Base-by-base conservation (phyloP, 1,140 invertebrate genomes). In the Dendroctonus ponderosae region DNA sequence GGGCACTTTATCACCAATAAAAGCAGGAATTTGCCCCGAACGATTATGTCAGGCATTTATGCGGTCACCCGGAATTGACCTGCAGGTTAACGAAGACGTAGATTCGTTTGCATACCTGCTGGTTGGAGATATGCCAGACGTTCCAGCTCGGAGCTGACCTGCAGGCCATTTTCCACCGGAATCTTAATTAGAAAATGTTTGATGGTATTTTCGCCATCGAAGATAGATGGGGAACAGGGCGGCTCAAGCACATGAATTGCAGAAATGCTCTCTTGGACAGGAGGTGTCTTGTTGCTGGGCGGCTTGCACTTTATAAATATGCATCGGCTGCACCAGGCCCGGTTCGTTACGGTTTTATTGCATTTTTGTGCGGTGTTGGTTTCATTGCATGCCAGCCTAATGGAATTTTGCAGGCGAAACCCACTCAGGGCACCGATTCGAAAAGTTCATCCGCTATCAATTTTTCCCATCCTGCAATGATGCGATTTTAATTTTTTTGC, bases 271-370 rank as follows among this genome's bases (percentile, higher is more conserved):
- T 57, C 40, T 12, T 51, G 12, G 12, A 43, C 54, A 57, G 54
- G 39, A 39, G 40, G 54, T n/a, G 54, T 43, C 54, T 57, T 57
- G 54, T 57, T 15, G 39, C 41, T 43, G 54, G 54, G 54, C 54
- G 54, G 54, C 54, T 42, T 57, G 44, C 54, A 57, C 44, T 57
- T 43, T 57, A 57, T 57, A 57, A 57, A 57, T 57, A 57, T 57
- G 11, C 41, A 57, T 57, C 41, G 54, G 54, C 38, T 57, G 11
- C 11, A 11, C 37, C 12, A 15, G 7, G 5, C 52, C 12, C 15
- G 52, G 37, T 37, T n/a, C 8, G 49, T n/a, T 51, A n/a, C 7
- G 7, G 14, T 15, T 46, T 46, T 46, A 15, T 51, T 51, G 9
- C 14, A 11, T 51, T 51, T 15, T 51, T 51, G 49, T 46, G 43